phyloP scores from a whole-genome alignment of 1,140 invertebrate species.

The Centruroides vittatus region DNA sequence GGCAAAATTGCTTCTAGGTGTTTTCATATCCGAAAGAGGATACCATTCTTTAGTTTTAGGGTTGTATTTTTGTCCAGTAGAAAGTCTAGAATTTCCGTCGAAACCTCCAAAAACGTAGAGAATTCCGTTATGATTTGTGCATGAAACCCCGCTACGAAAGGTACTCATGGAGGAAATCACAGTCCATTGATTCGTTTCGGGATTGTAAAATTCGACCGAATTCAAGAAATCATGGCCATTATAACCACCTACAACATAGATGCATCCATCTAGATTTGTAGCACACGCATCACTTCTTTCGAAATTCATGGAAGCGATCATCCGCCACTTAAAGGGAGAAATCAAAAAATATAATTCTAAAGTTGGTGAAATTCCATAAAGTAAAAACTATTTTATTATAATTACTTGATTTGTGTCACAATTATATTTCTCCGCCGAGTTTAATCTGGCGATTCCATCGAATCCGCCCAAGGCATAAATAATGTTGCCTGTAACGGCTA shows the following conservation, averaged over 20 bases:
- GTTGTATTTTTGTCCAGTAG: slow-evolving; percentile 42
- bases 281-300: slow-evolving; percentile 26
- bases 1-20: slow-evolving; percentile 50
- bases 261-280: slow-evolving; percentile 35
- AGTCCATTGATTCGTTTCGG: slow-evolving; percentile 69
- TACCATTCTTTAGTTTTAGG: slow-evolving; percentile 42
- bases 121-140: slow-evolving; percentile 35
- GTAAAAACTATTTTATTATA: neutral
- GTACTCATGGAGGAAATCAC: slow-evolving; percentile 47
- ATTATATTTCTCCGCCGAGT: slow-evolving; percentile 32
- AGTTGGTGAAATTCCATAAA: neutral
- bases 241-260: slow-evolving; percentile 73
- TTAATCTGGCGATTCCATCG: slow-evolving; percentile 35
- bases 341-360: neutral
- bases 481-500: slow-evolving; percentile 39
- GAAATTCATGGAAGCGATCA: slow-evolving; percentile 24
- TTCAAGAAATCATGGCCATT: slow-evolving; percentile 77
- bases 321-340: neutral
- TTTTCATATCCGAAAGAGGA: slow-evolving; percentile 48
- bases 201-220: slow-evolving; percentile 72
- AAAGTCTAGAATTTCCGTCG: slow-evolving; percentile 41
- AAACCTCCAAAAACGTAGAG: slow-evolving; percentile 39
- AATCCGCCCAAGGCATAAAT: slow-evolving; percentile 39
- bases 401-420: slow-evolving; percentile 25
- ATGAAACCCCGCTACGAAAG: slow-evolving; percentile 38